Conservation (phyloP, 2,113 vertebrate species). For the Cyprinodon brontotheroides region DNA sequence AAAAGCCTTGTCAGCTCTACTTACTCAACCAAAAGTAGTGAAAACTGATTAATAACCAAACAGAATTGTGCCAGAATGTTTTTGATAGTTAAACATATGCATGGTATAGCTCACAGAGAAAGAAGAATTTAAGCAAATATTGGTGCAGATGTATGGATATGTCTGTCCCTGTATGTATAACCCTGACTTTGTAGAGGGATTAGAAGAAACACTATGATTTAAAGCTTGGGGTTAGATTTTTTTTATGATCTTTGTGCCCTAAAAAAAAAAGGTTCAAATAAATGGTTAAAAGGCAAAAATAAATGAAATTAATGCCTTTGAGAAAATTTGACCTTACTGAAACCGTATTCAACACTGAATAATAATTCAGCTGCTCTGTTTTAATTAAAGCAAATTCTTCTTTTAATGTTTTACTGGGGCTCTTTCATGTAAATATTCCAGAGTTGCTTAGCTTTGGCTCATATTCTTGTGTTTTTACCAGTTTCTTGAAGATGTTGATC, state of each 20-base stretch:
- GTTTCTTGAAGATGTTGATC: not conserved
- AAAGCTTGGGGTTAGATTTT: not conserved
- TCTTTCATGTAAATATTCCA: not conserved
- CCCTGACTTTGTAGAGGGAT: no score
- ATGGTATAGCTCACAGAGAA: not conserved
- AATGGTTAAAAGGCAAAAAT: not conserved
- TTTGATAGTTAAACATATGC: no score
- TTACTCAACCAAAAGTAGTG: no score
- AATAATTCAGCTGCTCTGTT: not conserved
- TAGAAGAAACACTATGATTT: not conserved
- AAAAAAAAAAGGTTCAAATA: not conserved
- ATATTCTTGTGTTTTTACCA: not conserved
- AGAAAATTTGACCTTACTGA: not conserved
- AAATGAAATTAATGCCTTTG: not conserved
- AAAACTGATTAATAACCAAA: no score
- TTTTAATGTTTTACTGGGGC: not conserved
- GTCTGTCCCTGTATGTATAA: no score
- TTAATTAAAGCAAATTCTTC: no score
- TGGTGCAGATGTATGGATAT: not conserved
- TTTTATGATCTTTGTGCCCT: not conserved
- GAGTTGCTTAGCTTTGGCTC: not conserved
- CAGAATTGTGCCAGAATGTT: not conserved
- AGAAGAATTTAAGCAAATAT: not conserved
- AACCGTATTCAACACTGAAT: not conserved
- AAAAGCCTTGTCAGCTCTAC: no score